Evolutionary conservation across 2,888 invertebrate species (phyloP), one percentile per base, ranked within the genome.

Genomic region (Aromia moschata): DNA sequence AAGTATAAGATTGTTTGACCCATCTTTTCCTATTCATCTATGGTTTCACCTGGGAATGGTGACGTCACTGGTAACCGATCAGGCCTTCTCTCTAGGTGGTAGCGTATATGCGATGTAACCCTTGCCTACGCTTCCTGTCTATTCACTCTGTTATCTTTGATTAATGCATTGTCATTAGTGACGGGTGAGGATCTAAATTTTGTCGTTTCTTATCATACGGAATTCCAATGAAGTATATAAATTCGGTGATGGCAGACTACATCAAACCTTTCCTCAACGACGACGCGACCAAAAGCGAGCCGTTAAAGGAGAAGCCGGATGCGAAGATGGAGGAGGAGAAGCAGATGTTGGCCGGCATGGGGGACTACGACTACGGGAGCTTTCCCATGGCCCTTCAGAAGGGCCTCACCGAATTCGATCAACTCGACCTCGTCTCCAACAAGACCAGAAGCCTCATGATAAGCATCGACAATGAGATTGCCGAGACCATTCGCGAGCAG

Each of bases 401-500:
- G 0, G 15, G 25, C 33, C 37, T 55, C 7, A 38, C 44, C 1
- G 69, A 69, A 40, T 56, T 44, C n/a, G 55, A 60, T 30, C 56
- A 58, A 14, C 41, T 58, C n/a, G 60, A 62, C 41, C 54, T 62
- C 30, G 51, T 63, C 9, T 52, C 46, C 10, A 45, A 47, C 17
- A 67, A 65, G 31, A 66, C 67, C n/a, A 62, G 56, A 43, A 60
- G 47, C 5, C 52, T 70, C 10, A 44, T 67, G 3, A 56, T 55
- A 7, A 58, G 62, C 37, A 60, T 70, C 11, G 67, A 68, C 16
- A 38, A 60, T 17, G 65, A 67, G 43, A 60, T 68, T 5, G 67
- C 68, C 3, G 64, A 52, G 15, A 63, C 63, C 31, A 47, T 68
- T 16, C 58, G 63, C 2, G 58, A 65, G 33, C 52, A 58, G 3